Percentiles rank a stretch among this genome's conserved stretches.
These are phyloP conservation scores for Solea senegalensis DNA, from an alignment of 2,113 vertebrate species.

Conservation along the genomic window DNA sequence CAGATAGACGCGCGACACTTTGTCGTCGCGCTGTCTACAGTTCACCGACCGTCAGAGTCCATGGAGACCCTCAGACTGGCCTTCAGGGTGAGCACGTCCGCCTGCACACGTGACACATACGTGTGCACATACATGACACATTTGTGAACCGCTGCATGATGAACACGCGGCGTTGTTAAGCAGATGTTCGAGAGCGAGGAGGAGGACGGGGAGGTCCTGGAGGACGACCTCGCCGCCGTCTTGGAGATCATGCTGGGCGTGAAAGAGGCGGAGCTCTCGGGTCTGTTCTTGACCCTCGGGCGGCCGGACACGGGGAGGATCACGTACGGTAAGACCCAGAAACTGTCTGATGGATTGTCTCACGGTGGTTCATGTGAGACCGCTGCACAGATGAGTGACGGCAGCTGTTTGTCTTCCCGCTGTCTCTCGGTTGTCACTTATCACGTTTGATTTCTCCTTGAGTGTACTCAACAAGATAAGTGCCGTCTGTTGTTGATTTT, in stretches of 20 bases:
- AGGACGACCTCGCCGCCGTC: slow-evolving; percentile 82
- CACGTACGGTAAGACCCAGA: slow-evolving; percentile 83
- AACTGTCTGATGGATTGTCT: slow-evolving; percentile 1
- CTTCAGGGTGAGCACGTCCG: slow-evolving; percentile 82
- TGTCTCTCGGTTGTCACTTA: slow-evolving; percentile 17
- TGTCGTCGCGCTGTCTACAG: slow-evolving; percentile 88
- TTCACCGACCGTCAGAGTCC: slow-evolving; percentile 86
- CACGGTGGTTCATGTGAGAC: neutral
- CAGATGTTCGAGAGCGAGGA: slow-evolving; percentile 88
- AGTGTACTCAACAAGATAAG: slow-evolving; percentile 31
- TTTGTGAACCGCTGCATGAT: neutral
- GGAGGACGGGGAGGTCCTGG: slow-evolving; percentile 73
- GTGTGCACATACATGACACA: too few species aligned
- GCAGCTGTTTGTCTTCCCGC: neutral
- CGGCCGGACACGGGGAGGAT: slow-evolving; percentile 75
- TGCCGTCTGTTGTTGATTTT: slow-evolving; percentile 30
- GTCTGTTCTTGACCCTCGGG: slow-evolving; percentile 82
- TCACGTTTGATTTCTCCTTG: slow-evolving; percentile 20
- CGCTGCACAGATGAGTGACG: slow-evolving; percentile 26
- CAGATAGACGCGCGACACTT: slow-evolving; percentile 88
- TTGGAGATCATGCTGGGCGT: slow-evolving; percentile 89
- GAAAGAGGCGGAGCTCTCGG: slow-evolving; percentile 81
- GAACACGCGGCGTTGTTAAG: neutral
- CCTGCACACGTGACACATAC: neutral
- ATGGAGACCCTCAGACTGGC: slow-evolving; percentile 91